Base-by-base conservation (phyloP, 2,797 vertebrate species). In the Paguma larvata region DNA sequence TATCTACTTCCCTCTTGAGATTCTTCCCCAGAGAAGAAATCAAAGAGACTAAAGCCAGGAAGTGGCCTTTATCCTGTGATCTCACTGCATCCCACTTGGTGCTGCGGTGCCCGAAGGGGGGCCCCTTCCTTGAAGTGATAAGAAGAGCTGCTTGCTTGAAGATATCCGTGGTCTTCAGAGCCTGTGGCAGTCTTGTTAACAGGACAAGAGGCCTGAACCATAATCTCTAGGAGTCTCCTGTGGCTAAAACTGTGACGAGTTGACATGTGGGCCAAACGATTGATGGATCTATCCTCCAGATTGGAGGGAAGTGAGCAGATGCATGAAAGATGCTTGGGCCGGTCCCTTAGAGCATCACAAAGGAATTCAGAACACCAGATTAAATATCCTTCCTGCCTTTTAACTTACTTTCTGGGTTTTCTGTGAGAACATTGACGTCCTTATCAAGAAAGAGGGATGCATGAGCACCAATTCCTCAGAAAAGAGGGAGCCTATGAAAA, bases 31-130 rank as follows among this genome's bases (percentile, higher is more conserved):
- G 68, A 93, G 80, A 91, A 89, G 87, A 95, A 97, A 98, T 97
- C 95, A 98, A 97, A 98, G 97, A 82, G 79, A 59, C 78, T 34
- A 56, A 89, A 83, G 91, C 51, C 96, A 97, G 97, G 98, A 97
- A 97, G 94, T 83, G 27, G 73, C 46, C 67, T 88, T 96, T 97
- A 90, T 97, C 97, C 97, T 95, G 90, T 84, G 92, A 94, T 94
- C 94, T 95, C 85, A 63, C 73, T 8, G 13, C 65, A 65, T 73
- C 89, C 89, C 94, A 77, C 78, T 83, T 44, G 86, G 32, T 73
- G 79, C 93, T 90, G 82, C 41, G 56, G 73, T 77, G 75, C 84
- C 95, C 65, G 56, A 44, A 96, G 62, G 78, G 59, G 94, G 97
- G 86, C 59, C 87, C 86, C 93, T 95, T 97, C 85, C 95, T 89